These are phyloP conservation scores for Piscicola geometra DNA, from an alignment of 2,888 invertebrate genomes.

Conservation along the genomic window DNA sequence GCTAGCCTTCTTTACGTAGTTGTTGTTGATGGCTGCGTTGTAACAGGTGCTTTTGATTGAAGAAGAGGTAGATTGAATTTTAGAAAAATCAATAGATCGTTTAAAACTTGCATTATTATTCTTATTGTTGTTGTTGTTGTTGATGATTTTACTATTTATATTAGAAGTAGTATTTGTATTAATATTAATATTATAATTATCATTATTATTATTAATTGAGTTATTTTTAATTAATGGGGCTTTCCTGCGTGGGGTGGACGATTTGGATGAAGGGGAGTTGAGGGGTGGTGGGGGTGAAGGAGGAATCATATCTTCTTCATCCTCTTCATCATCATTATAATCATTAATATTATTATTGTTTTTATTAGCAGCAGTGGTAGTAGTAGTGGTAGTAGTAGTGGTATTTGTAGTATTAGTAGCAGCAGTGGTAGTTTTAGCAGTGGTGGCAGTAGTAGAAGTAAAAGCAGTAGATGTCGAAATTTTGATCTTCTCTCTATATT, in stretches of 20 bases:
- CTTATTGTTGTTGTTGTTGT: not conserved
- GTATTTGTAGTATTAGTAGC: not conserved
- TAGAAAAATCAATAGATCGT: constrained; percentile 8
- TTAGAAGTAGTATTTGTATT: not conserved
- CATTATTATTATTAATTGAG: not conserved
- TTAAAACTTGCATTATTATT: not conserved
- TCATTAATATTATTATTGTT: not conserved
- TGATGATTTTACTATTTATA: constrained; percentile 7
- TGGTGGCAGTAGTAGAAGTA: not conserved
- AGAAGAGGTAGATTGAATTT: not conserved
- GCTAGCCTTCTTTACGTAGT: not conserved
- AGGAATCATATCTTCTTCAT: not conserved
- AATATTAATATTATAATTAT: not conserved
- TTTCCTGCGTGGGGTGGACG: constrained; percentile 5
- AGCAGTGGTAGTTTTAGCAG: not conserved
- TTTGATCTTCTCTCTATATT: too few relatives aligned
- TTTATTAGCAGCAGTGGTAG: not conserved
- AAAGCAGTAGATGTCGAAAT: not conserved
- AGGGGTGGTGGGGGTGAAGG: not conserved
- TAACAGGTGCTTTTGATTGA: not conserved
- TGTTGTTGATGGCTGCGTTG: not conserved
- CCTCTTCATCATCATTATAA: not conserved
- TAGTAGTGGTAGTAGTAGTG: not conserved
- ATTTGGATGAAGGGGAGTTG: not conserved
- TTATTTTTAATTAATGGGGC: not conserved